Evolutionary conservation across 1,140 invertebrate genomes (phyloP), one percentile per base, ranked within the genome.

Genomic region (Sitobion miscanthi): DNA sequence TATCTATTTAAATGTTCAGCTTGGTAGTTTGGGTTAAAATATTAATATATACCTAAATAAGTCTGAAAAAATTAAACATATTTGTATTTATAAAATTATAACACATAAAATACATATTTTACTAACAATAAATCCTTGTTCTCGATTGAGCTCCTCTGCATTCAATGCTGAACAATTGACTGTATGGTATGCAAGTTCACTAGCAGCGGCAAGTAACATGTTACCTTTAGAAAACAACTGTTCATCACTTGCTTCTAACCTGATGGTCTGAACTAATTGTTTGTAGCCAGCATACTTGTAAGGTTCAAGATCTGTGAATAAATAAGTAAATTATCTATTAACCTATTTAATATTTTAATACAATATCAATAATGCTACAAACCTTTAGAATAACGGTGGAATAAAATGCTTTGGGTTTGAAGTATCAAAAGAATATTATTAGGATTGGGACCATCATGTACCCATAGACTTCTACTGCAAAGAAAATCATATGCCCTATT

Each of bases 281-380:
- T 98, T 98, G 96, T 99, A 99, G 9, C 99, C 99, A 89, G 99
- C 98, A 96, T 99, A 99, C 95, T 99, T 99, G 96, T 99, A 99
- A 8, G 98, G 99, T 94, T 98, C 96, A 57, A 99, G 95, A 0
- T 94, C 94, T 94, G 77, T 42, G 23, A 89, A 90, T 38, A 85
- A 11, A 77, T 77, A 83, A 45, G 62, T 85, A 90, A 93, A 86
- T 23, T 52, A 49, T 35, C 82, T 52, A 49, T 17, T 87, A 87
- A 49, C 35, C 14, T 52, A 35, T 8, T 49, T 52, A 87, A n/a
- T 49, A 21, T 85, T 82, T 69, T 30, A 11, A 62, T 77, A 42
- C 1, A 21, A 54, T 52, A 57, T 57, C 25, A 54, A 42, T 52
- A n/a, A 42, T 82, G n/a, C 35, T 25, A 94, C 94, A 95, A 95